A percentile compares a stretch with the other conserved stretches of the same genome.
phyloP scores from a whole-genome alignment of 2,888 invertebrate genomes.

The Euproctis similis region DNA sequence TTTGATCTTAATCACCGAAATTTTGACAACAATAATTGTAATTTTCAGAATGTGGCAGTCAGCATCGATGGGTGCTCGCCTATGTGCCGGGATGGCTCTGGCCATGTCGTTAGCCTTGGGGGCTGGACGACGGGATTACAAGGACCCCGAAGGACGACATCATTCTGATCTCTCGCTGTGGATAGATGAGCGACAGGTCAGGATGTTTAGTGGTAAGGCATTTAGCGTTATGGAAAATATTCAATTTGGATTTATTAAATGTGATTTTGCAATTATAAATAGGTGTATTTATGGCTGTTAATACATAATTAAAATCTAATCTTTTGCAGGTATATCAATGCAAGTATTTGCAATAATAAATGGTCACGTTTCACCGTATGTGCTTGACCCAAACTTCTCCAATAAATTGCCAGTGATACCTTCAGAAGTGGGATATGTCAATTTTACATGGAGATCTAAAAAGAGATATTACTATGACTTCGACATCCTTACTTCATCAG shows the following conservation, averaged over 20 bases:
- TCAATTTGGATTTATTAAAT: no score
- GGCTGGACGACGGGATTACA: conserved; percentile 58
- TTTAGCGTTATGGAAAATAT: no score
- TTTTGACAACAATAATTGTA: no score
- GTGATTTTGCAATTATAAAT: no score
- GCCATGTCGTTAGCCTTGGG: conserved; percentile 55
- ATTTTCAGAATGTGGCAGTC: conserved; percentile 52
- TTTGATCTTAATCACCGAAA: no score
- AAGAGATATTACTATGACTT: conserved; percentile 91
- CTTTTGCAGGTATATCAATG: conserved; percentile 83
- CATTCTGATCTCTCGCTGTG: conserved; percentile 84
- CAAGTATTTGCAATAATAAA: conserved; percentile 93
- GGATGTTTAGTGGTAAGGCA: conserved; percentile 91
- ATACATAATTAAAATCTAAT: conserved; percentile 1
- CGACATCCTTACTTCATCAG: conserved; percentile 88
- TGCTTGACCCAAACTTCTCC: conserved; percentile 92
- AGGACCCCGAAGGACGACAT: conserved; percentile 44
- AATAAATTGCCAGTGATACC: conserved; percentile 93
- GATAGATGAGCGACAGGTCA: conserved; percentile 94
- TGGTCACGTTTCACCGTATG: conserved; percentile 89
- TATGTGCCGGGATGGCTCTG: conserved; percentile 55
- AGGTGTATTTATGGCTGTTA: no score
- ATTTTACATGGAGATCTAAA: conserved; percentile 93
- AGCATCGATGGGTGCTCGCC: conserved; percentile 51
- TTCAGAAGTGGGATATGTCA: conserved; percentile 91